Percentiles rank a stretch among this genome's conserved stretches.
These are phyloP conservation scores for Brienomyrus brachyistius DNA, from an alignment of 2,113 vertebrate genomes.

Conservation along the genomic window DNA sequence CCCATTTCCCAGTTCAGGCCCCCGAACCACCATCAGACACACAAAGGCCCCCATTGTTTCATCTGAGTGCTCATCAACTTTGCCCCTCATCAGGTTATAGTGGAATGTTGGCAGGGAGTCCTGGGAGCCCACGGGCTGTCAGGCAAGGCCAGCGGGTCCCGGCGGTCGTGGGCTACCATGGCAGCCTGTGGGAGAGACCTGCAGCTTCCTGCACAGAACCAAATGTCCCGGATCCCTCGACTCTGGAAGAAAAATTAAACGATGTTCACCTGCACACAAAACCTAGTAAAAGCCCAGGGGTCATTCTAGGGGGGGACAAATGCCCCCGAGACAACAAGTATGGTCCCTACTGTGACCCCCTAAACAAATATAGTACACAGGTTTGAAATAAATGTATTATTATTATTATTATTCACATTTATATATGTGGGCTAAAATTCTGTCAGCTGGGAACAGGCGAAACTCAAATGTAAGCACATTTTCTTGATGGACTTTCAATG, in stretches of 20 bases:
- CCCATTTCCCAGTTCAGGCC: background rate
- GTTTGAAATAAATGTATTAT: no score
- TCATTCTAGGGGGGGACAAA: no score
- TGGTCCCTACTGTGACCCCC: no score
- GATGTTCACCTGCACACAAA: background rate
- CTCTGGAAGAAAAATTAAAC: background rate
- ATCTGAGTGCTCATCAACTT: background rate
- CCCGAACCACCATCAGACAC: background rate
- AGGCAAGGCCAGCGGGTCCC: background rate
- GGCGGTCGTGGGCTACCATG: background rate
- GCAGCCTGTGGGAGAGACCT: background rate
- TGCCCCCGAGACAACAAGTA: no score
- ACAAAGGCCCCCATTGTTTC: background rate
- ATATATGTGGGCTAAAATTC: no score
- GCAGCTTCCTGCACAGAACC: background rate
- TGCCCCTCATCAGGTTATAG: slow-evolving; percentile 11
- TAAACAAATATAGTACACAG: no score
- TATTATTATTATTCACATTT: no score
- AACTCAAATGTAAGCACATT: no score
- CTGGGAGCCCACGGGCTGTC: background rate
- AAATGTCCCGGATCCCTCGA: background rate
- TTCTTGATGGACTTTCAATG: no score
- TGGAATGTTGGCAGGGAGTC: slow-evolving; percentile 9
- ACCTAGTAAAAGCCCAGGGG: background rate
- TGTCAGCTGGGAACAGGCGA: no score